These are phyloP conservation scores for Chironomus tepperi DNA, from an alignment of 1,140 invertebrate genomes.

Conservation along the genomic window DNA sequence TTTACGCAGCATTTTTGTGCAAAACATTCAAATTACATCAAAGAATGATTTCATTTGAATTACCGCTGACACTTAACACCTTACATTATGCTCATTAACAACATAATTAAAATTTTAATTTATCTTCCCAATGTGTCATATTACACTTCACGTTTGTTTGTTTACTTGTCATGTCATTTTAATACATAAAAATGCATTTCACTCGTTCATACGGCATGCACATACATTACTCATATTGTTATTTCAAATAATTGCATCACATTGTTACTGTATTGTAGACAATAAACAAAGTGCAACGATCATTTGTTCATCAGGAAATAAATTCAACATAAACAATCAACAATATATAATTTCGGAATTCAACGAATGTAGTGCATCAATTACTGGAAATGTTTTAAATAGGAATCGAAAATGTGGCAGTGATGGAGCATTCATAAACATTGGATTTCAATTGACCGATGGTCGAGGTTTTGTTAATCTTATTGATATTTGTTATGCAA, in stretches of 20 bases:
- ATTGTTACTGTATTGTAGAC: neutral
- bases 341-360: neutral
- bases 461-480: constrained; percentile 3
- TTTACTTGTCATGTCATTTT: neutral
- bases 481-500: constrained; percentile 32
- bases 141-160: neutral
- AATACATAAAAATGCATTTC: neutral
- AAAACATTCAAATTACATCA: neutral
- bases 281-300: neutral
- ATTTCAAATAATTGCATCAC: neutral
- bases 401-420: neutral
- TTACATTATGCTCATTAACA: neutral
- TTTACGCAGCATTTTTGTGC: too few species aligned
- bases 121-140: neutral
- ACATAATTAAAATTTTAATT: too few species aligned
- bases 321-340: constrained; percentile 19
- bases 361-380: neutral
- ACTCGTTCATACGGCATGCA: neutral
- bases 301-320: constrained; percentile 3
- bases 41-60: neutral
- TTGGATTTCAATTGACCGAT: neutral
- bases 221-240: neutral
- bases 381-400: constrained; percentile 1
- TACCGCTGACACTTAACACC: neutral
- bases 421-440: neutral